Evolutionary conservation across 1,140 invertebrate species (phyloP), one percentile per base, ranked within the genome.

Genomic region (Drosophila sucinea): DNA sequence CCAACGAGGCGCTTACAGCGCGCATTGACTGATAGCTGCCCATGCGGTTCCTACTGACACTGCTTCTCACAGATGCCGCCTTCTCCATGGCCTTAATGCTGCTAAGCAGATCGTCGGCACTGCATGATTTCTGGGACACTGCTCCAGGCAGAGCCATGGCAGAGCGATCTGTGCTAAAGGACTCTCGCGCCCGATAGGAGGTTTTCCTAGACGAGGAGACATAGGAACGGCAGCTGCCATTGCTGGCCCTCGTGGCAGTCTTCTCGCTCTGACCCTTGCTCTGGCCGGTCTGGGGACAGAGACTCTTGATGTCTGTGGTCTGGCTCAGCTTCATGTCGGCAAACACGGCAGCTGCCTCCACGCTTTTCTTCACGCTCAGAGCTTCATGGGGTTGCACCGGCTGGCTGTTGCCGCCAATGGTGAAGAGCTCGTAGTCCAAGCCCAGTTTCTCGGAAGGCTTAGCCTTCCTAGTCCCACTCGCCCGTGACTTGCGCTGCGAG

Each of bases 291-390:
- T 8, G 60, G 1, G 85, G 69, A 25, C 90, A 91, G 4, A 91
- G 73, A 23, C 90, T 91, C 63, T 91, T 91, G 33, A 91, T 91
- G 64, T 92, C 91, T 8, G 91, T 92, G 8, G 91, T 92, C 74
- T 92, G 91, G 58, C 91, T 92, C 2, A 92, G 76, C 38, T 92
- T 92, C 40, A 96, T 94, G 85, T 96, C 95, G 0, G 95, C 96
- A 89, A 98, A 97, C 3, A 97, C 92, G 0, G 96, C 96, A 0
- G 96, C 96, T 72, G 97, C 97, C 92, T 98, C 97, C 0, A 96
- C 96, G 8, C 96, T 96, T 90, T 98, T 97, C 91, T 97, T 97
- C 6, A 97, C 96, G 30, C 96, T 96, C 0, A 97, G 92, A 0
- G 96, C 95, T 81, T 97, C 96, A 47, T 95, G 94, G 30, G 95